Evolutionary conservation across 2,797 vertebrate species (phyloP).

Genomic region (Muraenolepis orangiensis): DNA sequence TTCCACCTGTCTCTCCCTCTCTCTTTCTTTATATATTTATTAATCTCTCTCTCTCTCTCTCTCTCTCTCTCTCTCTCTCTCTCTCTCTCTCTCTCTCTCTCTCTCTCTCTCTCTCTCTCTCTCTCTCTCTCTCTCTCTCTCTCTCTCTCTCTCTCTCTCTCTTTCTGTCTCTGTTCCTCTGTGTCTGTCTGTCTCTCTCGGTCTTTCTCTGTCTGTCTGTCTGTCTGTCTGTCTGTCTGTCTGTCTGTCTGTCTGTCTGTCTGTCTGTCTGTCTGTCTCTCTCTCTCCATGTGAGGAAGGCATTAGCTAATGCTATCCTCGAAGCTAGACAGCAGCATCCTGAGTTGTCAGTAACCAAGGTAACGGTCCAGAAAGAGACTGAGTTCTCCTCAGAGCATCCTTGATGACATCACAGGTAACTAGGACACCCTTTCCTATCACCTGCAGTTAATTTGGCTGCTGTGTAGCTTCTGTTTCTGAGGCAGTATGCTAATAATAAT

Average conservation of each 20-base stretch:
- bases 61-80: conserved; percentile 10
- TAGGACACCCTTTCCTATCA: not conserved
- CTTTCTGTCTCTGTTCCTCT: not conserved
- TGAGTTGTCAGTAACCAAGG: conserved; percentile 93
- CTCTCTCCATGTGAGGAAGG: conserved; percentile 59
- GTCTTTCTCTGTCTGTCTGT: not conserved
- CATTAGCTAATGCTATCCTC: conserved; percentile 85
- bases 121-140: conserved; percentile 2
- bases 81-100: not conserved
- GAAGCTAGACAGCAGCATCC: conserved; percentile 91
- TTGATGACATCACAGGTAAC: conserved; percentile 62
- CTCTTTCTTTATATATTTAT: too few relatives aligned
- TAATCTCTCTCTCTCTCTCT: too few relatives aligned
- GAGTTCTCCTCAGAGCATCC: conserved; percentile 78
- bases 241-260: not conserved
- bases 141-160: not conserved
- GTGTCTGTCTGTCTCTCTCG: not conserved
- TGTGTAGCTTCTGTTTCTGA: not conserved
- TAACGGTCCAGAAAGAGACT: conserved; percentile 92
- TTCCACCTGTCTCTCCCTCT: too few relatives aligned
- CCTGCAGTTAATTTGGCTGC: not conserved
- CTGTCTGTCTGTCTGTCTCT: not conserved
- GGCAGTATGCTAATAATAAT: not conserved
- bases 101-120: conserved; percentile 1
- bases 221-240: not conserved